phyloP scores from a whole-genome alignment of 2,888 invertebrate genomes.

The Sabellastarte sp. region DNA sequence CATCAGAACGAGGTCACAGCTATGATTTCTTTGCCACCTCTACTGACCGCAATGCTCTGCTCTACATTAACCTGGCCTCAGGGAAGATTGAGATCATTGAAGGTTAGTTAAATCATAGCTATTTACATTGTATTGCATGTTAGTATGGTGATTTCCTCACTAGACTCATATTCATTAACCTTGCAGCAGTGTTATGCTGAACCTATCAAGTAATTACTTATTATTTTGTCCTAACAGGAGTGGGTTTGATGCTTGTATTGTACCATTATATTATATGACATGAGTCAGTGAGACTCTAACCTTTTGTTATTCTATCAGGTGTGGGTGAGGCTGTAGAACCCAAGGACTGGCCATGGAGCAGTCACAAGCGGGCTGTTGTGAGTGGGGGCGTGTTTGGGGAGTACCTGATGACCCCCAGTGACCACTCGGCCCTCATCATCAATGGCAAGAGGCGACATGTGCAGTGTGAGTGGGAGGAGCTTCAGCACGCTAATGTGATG shows the following conservation, averaged over 20 bases:
- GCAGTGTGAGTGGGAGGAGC: slow-evolving; percentile 74
- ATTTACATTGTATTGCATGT: no score
- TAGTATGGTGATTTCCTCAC: no score
- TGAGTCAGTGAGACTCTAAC: background rate
- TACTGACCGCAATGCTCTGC: slow-evolving; percentile 71
- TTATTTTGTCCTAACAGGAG: no score
- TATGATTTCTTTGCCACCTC: slow-evolving; percentile 73
- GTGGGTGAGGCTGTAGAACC: background rate
- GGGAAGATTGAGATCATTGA: slow-evolving; percentile 75
- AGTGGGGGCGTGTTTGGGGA: slow-evolving; percentile 72
- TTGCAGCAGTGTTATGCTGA: no score
- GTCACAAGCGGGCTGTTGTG: slow-evolving; percentile 69
- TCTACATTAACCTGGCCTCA: slow-evolving; percentile 69
- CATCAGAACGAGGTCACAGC: slow-evolving; percentile 71
- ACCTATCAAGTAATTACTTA: no score
- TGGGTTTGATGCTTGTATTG: no score
- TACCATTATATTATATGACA: background rate
- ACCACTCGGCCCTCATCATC: slow-evolving; percentile 71
- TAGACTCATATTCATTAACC: no score
- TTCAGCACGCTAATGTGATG: slow-evolving; percentile 68
- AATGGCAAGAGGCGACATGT: slow-evolving; percentile 72
- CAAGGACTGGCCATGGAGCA: slow-evolving; percentile 64
- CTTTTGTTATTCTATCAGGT: background rate
- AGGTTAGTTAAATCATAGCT: slow-evolving; percentile 60
- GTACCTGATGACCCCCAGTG: slow-evolving; percentile 73